Evolutionary conservation across 2,797 vertebrate genomes (phyloP), one percentile per base, ranked within the genome.

Genomic region (Diceros bicornis): DNA sequence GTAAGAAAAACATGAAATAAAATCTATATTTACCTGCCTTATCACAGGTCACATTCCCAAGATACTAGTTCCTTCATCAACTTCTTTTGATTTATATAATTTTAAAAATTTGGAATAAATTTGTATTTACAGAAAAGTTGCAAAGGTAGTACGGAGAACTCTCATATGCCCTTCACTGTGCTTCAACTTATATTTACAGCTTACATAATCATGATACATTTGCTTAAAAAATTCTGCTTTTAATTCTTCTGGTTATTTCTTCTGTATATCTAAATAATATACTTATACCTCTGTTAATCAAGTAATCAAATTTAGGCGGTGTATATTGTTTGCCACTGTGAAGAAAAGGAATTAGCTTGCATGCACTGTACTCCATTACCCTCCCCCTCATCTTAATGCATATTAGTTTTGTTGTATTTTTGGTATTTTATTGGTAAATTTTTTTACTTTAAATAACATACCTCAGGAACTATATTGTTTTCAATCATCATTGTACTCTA

Each of bases 81-180:
- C 18, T 52, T 29, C 11, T 89, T 93, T 81, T 93, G 79, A 61
- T 50, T 34, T 91, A 74, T 9, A 34, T 44, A 74, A 74, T n/a
- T 81, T 68, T 16, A 23, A 61, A 87, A 85, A n/a, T 44, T 90
- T 89, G 41, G 29, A 37, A 55, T 86, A 85, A 77, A 91, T 95
- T 37, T 50, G 0, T 68, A 34, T 86, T 68, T 87, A 34, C 0
- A 77, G 32, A 59, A 93, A 72, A 64, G 2, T 88, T 44, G 5
- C n/a, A 50, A 90, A 75, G 16, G 59, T 23, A 72, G 21, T 71
- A 50, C 2, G 14, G n/a, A 50, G 37, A 34, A 3, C 20, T 52
- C 68, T 71, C 12, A 34, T 29, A 34, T 47, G 21, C 6, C 4
- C 1, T 77, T 59, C 44, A 23, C 50, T 82, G 37, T 87, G 14